Evolutionary conservation across 2,888 invertebrate genomes (phyloP).

Genomic region (Pachymerium ferrugineum): DNA sequence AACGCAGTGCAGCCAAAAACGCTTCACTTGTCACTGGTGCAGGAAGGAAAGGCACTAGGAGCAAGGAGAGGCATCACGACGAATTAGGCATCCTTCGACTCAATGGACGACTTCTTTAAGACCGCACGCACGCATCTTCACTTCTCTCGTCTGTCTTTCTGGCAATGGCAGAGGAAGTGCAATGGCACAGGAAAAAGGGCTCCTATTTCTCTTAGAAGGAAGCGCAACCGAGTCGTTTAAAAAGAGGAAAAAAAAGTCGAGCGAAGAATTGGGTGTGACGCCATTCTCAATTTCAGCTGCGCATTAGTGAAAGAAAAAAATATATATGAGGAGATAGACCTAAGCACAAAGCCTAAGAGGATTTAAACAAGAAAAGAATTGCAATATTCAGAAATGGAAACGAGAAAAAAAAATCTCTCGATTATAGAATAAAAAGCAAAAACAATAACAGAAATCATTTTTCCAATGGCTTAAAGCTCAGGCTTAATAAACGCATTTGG

Average conservation of each 20-base stretch:
- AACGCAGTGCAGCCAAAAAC: neutral
- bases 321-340: neutral
- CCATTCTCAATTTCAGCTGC: neutral
- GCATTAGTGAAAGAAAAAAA: neutral
- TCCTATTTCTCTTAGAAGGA: neutral
- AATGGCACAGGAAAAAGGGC: conserved; percentile 5
- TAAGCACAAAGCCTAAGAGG: neutral
- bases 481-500: conserved; percentile 11
- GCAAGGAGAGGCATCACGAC: conserved; percentile 7
- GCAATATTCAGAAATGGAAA: neutral
- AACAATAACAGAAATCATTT: conserved; percentile 11
- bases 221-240: neutral
- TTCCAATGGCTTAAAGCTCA: conserved; percentile 10
- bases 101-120: conserved; percentile 10
- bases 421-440: neutral
- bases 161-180: conserved; percentile 4
- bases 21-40: neutral
- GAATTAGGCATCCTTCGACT: conserved; percentile 17
- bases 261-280: neutral
- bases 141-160: neutral
- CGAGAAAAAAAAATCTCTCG: neutral
- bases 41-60: conserved; percentile 6
- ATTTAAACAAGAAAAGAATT: neutral
- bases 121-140: conserved; percentile 1
- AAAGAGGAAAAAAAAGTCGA: neutral